Base-by-base conservation (phyloP, 2,113 vertebrate genomes). In the Empidonax alnorum region DNA sequence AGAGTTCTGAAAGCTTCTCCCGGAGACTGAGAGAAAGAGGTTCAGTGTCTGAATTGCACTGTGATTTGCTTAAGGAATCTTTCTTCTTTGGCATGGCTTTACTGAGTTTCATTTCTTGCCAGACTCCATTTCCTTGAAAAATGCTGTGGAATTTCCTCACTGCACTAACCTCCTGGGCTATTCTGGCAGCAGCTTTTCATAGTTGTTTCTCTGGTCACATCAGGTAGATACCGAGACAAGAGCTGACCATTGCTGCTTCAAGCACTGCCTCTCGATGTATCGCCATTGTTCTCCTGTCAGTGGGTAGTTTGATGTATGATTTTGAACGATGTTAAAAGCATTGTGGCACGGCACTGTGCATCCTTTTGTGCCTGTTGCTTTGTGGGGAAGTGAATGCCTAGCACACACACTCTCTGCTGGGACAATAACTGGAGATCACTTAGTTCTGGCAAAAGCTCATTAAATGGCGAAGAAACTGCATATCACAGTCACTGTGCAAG, bases 181-280 rank as follows among this genome's bases (percentile, higher is more conserved):
- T 98, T 31, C 92, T 98, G 87, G 93, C 98, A 86, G 96, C 55
- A 96, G 96, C 81, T 98, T 97, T 92, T 98, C 84, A 83, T 98
- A 92, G 89, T 79, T 98, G 23, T 98, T 98, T 94, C 95, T 98
- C 35, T 95, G 97, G 17, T 93, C 92, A 56, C 95, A 96, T 93
- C 96, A 97, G 95, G 98, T 97, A 86, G 65, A 30, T 66, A 41
- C 7, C 0, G 5, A 96, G 84, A 63, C 28, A 79, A 72, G 49
- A 71, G 39, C 8, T 5, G 2, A 41, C 42, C 33, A 4, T 42
- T 56, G 62, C 49, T 37, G 19, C 68, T 84, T 93, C 67, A 76
- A 56, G 65, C 56, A 27, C 58, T 86, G 63, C 61, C 68, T 95
- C 67, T 78, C 47, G 27, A 30, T 50, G 27, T 4, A 13, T 46